Base-by-base conservation (phyloP, 2,797 vertebrate genomes). In the Cryptoprocta ferox region DNA sequence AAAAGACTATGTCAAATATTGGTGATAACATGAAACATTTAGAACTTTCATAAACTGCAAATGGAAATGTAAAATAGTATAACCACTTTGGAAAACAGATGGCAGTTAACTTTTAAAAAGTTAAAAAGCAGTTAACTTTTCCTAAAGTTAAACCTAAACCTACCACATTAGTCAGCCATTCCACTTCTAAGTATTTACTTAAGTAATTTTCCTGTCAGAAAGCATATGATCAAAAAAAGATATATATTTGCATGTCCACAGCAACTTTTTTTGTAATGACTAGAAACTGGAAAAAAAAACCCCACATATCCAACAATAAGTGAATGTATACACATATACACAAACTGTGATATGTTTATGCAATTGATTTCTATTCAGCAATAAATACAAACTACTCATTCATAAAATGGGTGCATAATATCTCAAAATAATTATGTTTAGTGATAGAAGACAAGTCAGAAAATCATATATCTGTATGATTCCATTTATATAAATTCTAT, bases 71-170 rank as follows among this genome's bases (percentile, higher is more conserved):
- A 78, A 84, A 48, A 53, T 70, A n/a, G 30, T 73, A 37, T 16
- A n/a, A 59, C 26, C 7, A 59, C 3, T 75, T 76, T 85, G 50
- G 26, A 65, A 91, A 94, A 75, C 10, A 68, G 6, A 89, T 59
- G 16, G 7, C 10, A 32, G n/a, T 53, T 73, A 73, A 88, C 37
- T 75, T 91, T 88, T 50, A 82, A 61, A 86, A 75, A 66, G 14
- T 56, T 81, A 75, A 59, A 95, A 76, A 82, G 59, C n/a, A 48
- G 10, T 88, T 92, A 39, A 37, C 10, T 78, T 81, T 61, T 96
- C 87, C 59, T 48, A 68, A 91, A 42, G 6, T 65, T 87, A 85
- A 66, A 45, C 26, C 1, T 76, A 21, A 3, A 48, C 7, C 24
- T 71, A 48, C 11, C 6, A 26, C 56, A 85, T 32, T 37, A 65